These are phyloP conservation scores for Trididemnum clinides DNA, from an alignment of 23 tunicate species.

Conservation along the genomic window DNA sequence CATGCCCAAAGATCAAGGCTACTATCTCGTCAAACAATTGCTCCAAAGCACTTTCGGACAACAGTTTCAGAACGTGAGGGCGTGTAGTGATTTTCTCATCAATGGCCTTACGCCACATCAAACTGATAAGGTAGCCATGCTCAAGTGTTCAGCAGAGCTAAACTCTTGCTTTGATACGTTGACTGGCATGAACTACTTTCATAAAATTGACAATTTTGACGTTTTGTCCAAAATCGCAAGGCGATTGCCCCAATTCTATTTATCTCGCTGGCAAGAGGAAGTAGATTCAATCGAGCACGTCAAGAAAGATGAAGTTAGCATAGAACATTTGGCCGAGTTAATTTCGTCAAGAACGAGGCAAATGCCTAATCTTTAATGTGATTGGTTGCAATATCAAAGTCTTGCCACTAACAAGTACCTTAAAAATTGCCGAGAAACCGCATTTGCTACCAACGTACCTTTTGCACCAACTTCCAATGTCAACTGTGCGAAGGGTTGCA, in stretches of 20 bases:
- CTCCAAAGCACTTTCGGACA: constrained; percentile 20
- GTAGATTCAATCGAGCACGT: neutral
- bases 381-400: neutral
- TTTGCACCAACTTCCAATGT: neutral
- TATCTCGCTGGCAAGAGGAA: constrained; percentile 4
- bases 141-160: constrained; percentile 11
- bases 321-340: neutral
- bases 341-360: constrained; percentile 16
- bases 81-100: neutral
- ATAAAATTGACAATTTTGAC: constrained; percentile 28
- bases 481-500: neutral
- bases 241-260: constrained; percentile 3
- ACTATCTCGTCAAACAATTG: neutral
- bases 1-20: constrained; percentile 23
- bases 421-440: neutral
- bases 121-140: neutral
- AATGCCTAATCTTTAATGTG: neutral
- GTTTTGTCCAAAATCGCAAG: neutral
- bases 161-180: constrained; percentile 1
- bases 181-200: constrained; percentile 6
- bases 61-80: constrained; percentile 10
- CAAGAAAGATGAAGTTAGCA: constrained; percentile 11
- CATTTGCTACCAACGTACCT: neutral
- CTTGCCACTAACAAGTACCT: neutral
- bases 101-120: neutral